Percentiles rank a stretch among this genome's conserved stretches.
Evolutionary conservation across 1,140 invertebrate genomes (phyloP).

Genomic region (Notospermus geniculatus): DNA sequence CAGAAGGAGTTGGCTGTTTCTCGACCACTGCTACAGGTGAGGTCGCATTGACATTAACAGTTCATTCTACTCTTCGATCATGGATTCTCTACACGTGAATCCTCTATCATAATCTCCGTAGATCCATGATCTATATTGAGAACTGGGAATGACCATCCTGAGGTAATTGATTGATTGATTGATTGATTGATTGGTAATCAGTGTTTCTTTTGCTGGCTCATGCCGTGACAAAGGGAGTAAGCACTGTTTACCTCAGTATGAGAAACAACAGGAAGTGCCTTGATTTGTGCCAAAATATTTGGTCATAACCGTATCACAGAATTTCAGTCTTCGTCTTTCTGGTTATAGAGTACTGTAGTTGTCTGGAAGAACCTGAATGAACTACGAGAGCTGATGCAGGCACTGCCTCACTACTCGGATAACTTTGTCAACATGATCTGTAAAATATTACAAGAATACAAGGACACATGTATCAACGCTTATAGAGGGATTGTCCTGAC

Average conservation of each 20-base stretch:
- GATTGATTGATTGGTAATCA: no score
- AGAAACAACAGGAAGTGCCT: neutral
- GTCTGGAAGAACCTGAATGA: conserved; percentile 71
- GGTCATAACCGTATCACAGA: neutral
- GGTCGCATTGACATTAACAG: conserved; percentile 9
- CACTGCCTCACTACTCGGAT: conserved; percentile 70
- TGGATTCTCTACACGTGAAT: no score
- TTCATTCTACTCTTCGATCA: no score
- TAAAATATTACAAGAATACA: conserved; percentile 70
- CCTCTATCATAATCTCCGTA: no score
- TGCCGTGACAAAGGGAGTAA: no score
- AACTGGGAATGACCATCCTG: no score
- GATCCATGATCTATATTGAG: no score
- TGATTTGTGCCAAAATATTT: neutral
- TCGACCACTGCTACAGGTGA: conserved; percentile 70
- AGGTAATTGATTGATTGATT: no score
- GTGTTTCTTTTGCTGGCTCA: no score
- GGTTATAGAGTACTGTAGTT: conserved; percentile 68
- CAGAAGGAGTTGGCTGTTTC: conserved; percentile 64
- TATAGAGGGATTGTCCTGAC: conserved; percentile 75
- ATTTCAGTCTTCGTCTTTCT: conserved; percentile 11
- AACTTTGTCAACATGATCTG: conserved; percentile 70
- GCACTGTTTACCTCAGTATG: no score
- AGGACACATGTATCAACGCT: conserved; percentile 72
- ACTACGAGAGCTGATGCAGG: conserved; percentile 67